phyloP scores from a whole-genome alignment of 2,797 vertebrate species.

The Emydoidea blandingii region DNA sequence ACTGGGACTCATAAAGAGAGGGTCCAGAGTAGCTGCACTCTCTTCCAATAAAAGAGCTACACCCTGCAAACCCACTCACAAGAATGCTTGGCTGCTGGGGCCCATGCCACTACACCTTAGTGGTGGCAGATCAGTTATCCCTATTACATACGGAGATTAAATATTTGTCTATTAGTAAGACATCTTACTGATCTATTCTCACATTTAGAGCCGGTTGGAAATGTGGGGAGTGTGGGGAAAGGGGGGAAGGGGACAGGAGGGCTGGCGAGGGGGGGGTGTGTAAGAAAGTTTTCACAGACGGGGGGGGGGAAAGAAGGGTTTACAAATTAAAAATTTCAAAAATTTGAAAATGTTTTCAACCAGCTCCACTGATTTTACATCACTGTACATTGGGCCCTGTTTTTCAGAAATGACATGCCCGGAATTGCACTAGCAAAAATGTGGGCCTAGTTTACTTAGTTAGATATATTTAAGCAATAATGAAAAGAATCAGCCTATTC shows the following conservation, averaged over 20 bases:
- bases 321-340: no score
- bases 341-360: background rate
- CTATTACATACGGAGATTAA: background rate
- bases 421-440: slow-evolving; percentile 41
- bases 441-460: slow-evolving; percentile 52
- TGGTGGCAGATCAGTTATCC: background rate
- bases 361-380: slow-evolving; percentile 8
- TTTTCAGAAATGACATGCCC: background rate
- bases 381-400: background rate
- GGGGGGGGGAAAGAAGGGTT: no score
- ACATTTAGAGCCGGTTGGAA: background rate
- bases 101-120: no score
- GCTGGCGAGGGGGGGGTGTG: no score
- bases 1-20: background rate
- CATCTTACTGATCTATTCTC: background rate
- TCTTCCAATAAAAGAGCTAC: background rate
- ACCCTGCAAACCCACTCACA: background rate
- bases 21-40: rapidly evolving
- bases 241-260: no score
- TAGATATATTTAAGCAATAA: slow-evolving; percentile 35
- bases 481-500: slow-evolving; percentile 37
- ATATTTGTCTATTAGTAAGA: background rate
- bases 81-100: background rate
- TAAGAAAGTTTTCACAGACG: background rate
- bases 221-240: background rate